Conservation (phyloP, 2,113 vertebrate genomes). For the Pseudorasbora parva region DNA sequence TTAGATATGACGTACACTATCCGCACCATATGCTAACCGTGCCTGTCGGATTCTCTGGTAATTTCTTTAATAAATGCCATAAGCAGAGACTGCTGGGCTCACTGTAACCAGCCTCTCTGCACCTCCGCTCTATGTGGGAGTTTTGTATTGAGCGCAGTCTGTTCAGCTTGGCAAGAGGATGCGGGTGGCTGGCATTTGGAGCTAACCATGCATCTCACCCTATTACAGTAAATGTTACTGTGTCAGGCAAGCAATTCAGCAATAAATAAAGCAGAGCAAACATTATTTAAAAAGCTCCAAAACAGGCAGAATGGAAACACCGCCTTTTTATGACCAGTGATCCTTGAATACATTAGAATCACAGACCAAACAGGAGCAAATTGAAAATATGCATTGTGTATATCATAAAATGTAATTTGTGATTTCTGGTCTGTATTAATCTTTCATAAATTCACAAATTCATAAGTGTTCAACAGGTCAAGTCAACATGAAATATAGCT, state of each 20-base stretch:
- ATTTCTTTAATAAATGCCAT: constrained; percentile 53
- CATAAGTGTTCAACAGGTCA: neutral
- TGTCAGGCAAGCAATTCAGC: constrained; percentile 37
- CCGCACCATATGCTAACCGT: constrained; percentile 14
- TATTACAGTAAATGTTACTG: constrained; percentile 25
- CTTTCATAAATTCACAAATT: too few species aligned
- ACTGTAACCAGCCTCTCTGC: constrained; percentile 12
- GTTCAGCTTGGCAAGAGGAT: constrained; percentile 39
- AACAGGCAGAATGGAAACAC: constrained; percentile 13
- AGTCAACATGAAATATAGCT: neutral
- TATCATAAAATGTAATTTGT: neutral
- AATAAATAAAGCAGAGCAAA: constrained; percentile 27
- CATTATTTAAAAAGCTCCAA: constrained; percentile 17
- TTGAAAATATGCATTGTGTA: neutral
- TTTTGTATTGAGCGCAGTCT: constrained; percentile 39
- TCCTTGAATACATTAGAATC: neutral
- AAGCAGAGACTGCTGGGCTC: constrained; percentile 33
- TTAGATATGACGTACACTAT: neutral
- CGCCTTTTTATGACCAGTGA: neutral
- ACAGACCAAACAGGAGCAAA: neutral
- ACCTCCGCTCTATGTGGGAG: constrained; percentile 42
- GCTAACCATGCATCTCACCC: constrained; percentile 32
- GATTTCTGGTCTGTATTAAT: neutral
- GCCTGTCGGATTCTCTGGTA: neutral
- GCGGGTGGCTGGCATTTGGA: constrained; percentile 31